phyloP scores from a whole-genome alignment of 2,888 invertebrate species.

The Rugalucina vietnamica region DNA sequence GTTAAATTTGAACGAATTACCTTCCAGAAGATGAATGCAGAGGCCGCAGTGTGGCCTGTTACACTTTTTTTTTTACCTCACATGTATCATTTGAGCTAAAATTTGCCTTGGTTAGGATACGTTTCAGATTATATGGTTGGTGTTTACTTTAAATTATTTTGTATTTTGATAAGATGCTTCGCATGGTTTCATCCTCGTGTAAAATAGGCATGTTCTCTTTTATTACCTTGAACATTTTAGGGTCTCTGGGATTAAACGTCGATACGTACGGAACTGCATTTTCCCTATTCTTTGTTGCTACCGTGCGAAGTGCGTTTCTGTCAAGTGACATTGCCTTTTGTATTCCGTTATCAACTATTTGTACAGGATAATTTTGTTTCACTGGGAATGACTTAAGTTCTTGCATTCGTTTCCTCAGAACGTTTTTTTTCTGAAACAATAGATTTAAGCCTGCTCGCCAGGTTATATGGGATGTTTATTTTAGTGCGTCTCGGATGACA shows the following conservation, averaged over 20 bases:
- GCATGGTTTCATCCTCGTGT: neutral
- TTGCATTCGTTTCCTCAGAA: neutral
- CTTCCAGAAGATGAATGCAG: no score
- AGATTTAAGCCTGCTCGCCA: conserved; percentile 27
- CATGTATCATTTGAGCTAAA: neutral
- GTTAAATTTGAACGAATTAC: neutral
- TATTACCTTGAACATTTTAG: neutral
- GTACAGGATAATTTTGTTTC: conserved; percentile 19
- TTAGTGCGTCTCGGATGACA: neutral
- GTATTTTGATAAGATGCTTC: neutral
- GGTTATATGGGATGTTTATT: conserved; percentile 14
- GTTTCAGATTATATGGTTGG: neutral
- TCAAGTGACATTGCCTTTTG: neutral
- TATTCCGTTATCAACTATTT: conserved; percentile 14
- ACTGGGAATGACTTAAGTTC: neutral
- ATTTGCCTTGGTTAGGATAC: neutral
- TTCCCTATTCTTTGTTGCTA: neutral
- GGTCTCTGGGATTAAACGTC: neutral
- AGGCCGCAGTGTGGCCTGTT: neutral
- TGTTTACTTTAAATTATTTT: neutral
- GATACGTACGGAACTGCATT: no score
- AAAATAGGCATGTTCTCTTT: neutral
- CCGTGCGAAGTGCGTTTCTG: neutral
- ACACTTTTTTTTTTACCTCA: neutral
- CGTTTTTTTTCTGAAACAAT: conserved; percentile 8